Percentiles rank a stretch among this genome's conserved stretches.
These are phyloP conservation scores for Acanthis flammea DNA, from an alignment of 2,797 vertebrate species.

Conservation along the genomic window DNA sequence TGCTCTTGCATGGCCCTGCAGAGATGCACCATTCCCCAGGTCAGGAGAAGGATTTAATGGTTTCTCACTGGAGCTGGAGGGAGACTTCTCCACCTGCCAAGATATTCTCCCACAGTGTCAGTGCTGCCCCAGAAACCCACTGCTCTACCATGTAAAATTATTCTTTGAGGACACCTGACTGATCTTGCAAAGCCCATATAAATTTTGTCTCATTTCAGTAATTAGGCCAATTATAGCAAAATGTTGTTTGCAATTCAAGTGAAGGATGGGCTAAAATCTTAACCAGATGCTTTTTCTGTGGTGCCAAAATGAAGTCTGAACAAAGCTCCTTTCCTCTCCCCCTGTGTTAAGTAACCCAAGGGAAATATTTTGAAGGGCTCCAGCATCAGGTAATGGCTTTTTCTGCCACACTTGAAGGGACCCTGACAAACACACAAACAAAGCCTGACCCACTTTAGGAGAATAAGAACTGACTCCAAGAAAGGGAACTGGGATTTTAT, in stretches of 20 bases:
- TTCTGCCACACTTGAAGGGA: background rate
- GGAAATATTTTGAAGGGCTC: background rate
- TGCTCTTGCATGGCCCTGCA: background rate
- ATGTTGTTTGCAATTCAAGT: background rate
- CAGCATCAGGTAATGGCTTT: background rate
- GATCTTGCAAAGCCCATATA: background rate
- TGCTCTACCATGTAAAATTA: background rate
- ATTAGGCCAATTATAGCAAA: background rate
- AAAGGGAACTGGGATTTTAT: background rate
- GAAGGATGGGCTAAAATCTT: background rate
- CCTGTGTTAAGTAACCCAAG: background rate
- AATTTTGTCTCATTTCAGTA: background rate
- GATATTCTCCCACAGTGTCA: rapidly evolving
- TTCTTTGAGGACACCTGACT: background rate
- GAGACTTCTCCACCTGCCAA: background rate
- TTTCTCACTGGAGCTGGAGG: background rate
- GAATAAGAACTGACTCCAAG: background rate
- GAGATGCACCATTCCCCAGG: background rate
- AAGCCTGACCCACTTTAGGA: slow-evolving; percentile 41
- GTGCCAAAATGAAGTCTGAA: background rate
- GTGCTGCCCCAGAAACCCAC: background rate
- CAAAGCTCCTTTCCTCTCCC: background rate
- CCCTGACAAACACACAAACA: background rate
- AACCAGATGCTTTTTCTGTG: background rate
- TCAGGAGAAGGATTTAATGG: background rate